phyloP scores from a whole-genome alignment of 2,113 vertebrate genomes.

The Haemorhous mexicanus region DNA sequence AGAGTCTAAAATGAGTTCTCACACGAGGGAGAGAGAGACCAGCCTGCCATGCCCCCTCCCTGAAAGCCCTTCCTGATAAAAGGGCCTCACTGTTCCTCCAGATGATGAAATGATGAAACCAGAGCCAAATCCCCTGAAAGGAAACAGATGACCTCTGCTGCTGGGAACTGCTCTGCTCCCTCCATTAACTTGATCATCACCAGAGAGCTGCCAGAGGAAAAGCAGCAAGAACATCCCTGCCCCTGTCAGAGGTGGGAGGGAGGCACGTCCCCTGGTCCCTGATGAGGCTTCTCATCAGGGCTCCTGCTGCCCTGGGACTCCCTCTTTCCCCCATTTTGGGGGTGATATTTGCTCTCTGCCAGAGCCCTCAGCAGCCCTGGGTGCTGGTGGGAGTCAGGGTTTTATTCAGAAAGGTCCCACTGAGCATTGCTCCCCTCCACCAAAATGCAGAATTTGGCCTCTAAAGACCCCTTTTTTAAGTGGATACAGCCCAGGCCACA shows the following conservation, averaged over 20 bases:
- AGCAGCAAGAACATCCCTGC: not conserved
- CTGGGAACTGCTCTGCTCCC: not conserved
- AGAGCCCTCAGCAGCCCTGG: not conserved
- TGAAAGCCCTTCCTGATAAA: constrained; percentile 14
- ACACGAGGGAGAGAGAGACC: not conserved
- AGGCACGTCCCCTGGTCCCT: not conserved
- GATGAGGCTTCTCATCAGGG: not conserved
- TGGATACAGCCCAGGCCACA: accelerated
- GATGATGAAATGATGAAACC: constrained; percentile 5
- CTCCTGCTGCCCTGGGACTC: not conserved
- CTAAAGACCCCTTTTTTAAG: not conserved
- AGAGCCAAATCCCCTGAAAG: constrained; percentile 55
- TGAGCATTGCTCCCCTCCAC: not conserved
- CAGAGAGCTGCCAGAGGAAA: not conserved
- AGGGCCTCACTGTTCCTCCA: constrained; percentile 32
- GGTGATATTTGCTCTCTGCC: not conserved
- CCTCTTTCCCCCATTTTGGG: not conserved
- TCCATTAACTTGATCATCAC: not conserved
- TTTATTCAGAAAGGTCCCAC: not conserved
- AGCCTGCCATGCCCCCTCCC: not conserved
- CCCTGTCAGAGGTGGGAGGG: accelerated
- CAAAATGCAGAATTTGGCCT: not conserved
- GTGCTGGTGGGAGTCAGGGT: not conserved
- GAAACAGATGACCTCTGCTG: constrained; percentile 63
- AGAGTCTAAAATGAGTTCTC: not conserved